Evolutionary conservation across 2,888 invertebrate species (phyloP).

Genomic region (Hyppa rectilinea): DNA sequence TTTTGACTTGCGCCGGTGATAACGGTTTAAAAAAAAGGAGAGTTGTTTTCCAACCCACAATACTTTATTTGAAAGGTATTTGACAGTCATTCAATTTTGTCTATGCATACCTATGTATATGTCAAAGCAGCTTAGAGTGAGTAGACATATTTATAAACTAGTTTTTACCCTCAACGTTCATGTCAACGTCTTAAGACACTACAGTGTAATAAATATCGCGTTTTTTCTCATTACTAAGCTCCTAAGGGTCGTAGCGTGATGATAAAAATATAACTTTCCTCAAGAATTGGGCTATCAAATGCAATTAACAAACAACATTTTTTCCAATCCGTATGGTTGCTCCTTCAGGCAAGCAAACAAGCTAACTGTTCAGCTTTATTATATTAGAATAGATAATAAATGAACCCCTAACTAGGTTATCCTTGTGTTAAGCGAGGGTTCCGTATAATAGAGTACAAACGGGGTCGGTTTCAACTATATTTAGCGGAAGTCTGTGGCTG

Average conservation of each 20-base stretch:
- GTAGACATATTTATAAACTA: not conserved
- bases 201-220: too few relatives aligned
- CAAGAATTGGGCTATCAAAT: too few relatives aligned
- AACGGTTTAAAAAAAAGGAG: slow-evolving; percentile 36
- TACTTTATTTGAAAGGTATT: too few relatives aligned
- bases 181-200: too few relatives aligned
- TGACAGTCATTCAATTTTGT: not conserved
- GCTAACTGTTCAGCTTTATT: too few relatives aligned
- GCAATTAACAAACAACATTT: too few relatives aligned
- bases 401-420: slow-evolving; percentile 10
- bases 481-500: slow-evolving; percentile 51
- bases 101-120: not conserved
- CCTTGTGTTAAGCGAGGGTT: slow-evolving; percentile 25
- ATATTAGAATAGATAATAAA: slow-evolving; percentile 16
- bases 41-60: too few relatives aligned
- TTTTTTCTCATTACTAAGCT: too few relatives aligned
- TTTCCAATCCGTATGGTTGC: too few relatives aligned
- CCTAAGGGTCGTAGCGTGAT: too few relatives aligned
- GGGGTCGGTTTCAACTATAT: slow-evolving; percentile 39
- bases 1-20: slow-evolving; percentile 43
- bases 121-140: not conserved
- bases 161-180: not conserved
- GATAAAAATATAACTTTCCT: too few relatives aligned
- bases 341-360: too few relatives aligned
- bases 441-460: slow-evolving; percentile 40